Base-by-base conservation (phyloP, 2,888 invertebrate genomes). In the Orthosia gracilis region DNA sequence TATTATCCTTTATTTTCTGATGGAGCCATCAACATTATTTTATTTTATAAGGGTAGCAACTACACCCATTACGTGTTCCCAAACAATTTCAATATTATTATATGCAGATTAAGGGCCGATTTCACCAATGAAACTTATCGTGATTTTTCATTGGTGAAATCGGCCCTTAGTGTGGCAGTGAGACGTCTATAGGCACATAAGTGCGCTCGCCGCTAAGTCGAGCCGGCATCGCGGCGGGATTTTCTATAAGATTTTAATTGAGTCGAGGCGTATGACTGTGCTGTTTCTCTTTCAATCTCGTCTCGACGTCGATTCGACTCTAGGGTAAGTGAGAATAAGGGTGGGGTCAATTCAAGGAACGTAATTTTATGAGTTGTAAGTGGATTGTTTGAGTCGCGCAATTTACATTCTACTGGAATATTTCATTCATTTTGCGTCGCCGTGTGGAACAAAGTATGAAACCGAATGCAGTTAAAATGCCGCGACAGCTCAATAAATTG, bases 151-250 rank as follows among this genome's bases (percentile, higher is more conserved):
- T n/a, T n/a, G n/a, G n/a, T n/a, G n/a, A n/a, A n/a, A n/a, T n/a
- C n/a, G n/a, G n/a, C n/a, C n/a, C n/a, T 57, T 15, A 31, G 63
- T 64, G 66, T 58, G 40, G 21, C 17, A 55, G 62, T 65, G 12
- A 54, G 70, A 55, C 57, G n/a, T 68, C 13, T 31, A 45, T 17
- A 18, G 52, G 50, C 61, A 13, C 47, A 4, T 21, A 13, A 5
- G 31, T 4, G 13, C n/a, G 7, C n/a, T 59, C 40, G 18, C 59
- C 45, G 40, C 40, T 15, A 15, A 59, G 59, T 45, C 21, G 40
- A 45, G n/a, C 21, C 40, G 40, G 59, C 12, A n/a, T 59, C 18
- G 40, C 40, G 59, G 59, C 58, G 18, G 31, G 11, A 5, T n/a
- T 58, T 58, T 18, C 57, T 57, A 15, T 57, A 26, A 21, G 55